These are phyloP conservation scores for Teleogryllus oceanicus DNA, from an alignment of 2,888 invertebrate genomes.

Conservation along the genomic window DNA sequence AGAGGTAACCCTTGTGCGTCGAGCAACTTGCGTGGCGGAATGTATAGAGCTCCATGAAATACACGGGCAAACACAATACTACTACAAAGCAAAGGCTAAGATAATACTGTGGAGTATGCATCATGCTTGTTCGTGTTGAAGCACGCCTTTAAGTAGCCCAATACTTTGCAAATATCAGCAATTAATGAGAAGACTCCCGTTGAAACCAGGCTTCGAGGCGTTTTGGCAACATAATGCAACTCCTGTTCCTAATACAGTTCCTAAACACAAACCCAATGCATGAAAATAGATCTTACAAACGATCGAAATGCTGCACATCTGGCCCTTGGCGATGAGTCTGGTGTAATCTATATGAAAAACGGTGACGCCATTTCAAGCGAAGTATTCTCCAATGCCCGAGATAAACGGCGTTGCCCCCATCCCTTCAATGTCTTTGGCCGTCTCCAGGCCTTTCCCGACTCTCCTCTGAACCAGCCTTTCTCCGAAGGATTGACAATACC, in stretches of 20 bases:
- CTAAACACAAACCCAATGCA: background rate
- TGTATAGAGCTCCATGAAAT: background rate
- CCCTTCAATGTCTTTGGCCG: background rate
- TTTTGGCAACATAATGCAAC: background rate
- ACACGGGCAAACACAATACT: background rate
- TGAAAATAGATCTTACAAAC: background rate
- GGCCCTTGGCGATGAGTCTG: background rate
- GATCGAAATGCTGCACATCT: background rate
- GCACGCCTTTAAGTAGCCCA: background rate
- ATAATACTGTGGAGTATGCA: background rate
- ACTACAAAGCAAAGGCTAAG: background rate
- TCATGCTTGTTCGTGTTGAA: background rate
- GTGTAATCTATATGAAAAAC: background rate
- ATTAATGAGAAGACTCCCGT: background rate
- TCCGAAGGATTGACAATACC: too few relatives aligned
- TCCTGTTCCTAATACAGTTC: background rate
- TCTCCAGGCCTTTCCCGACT: too few relatives aligned
- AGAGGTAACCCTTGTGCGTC: background rate
- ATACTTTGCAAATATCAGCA: background rate
- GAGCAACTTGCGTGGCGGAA: background rate
- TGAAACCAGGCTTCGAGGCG: background rate
- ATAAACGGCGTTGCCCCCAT: background rate
- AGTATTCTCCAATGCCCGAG: background rate
- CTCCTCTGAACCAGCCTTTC: too few relatives aligned
- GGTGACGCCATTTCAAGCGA: background rate